Evolutionary conservation across 2,888 invertebrate species (phyloP).

Genomic region (Argyresthia albistria): DNA sequence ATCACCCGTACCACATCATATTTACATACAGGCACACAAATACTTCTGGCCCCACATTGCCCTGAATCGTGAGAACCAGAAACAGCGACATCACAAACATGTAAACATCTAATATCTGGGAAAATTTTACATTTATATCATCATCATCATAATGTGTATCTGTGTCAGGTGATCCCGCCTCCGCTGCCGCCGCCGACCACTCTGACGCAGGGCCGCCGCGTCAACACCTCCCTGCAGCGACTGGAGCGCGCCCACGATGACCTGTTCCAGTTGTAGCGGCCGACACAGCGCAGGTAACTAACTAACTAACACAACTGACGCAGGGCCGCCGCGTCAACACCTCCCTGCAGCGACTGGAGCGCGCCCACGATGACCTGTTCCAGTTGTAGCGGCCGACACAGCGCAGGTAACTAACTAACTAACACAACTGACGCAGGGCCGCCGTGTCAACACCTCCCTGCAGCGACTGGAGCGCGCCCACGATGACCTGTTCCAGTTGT

Average conservation of each 20-base stretch:
- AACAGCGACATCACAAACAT: too few species aligned
- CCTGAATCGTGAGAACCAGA: too few species aligned
- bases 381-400: slow-evolving; percentile 85
- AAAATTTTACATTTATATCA: too few species aligned
- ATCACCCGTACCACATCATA: too few species aligned
- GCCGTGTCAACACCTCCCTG: slow-evolving; percentile 84
- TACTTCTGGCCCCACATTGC: too few species aligned
- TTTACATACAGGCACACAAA: too few species aligned
- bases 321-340: slow-evolving; percentile 82
- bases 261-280: slow-evolving; percentile 91
- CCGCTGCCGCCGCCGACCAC: slow-evolving; percentile 73
- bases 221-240: slow-evolving; percentile 85
- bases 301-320: not conserved
- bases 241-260: slow-evolving; percentile 91
- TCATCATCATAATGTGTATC: too few species aligned
- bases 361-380: slow-evolving; percentile 91
- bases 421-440: slow-evolving; percentile 47
- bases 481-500: slow-evolving; percentile 93
- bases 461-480: slow-evolving; percentile 87
- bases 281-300: slow-evolving; percentile 54
- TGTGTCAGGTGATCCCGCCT: slow-evolving; percentile 38
- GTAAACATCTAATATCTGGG: too few species aligned
- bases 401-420: slow-evolving; percentile 38
- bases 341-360: slow-evolving; percentile 85
- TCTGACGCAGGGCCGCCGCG: slow-evolving; percentile 85